Evolutionary conservation across 2,113 vertebrate species (phyloP).

Genomic region (Prinia subflava): DNA sequence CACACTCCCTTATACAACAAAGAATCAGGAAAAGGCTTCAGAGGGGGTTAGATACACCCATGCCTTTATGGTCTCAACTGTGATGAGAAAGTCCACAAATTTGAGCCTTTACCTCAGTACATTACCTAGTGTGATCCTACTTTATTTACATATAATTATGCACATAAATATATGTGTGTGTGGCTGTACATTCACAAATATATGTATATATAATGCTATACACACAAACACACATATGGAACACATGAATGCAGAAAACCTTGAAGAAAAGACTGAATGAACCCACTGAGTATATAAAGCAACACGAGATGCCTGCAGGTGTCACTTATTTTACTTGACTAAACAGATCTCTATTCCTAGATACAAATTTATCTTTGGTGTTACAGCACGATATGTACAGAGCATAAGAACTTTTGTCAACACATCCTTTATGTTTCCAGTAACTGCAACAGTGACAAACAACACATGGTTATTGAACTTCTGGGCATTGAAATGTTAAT

Average conservation of each 20-base stretch:
- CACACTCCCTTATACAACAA: neutral
- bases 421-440: constrained; percentile 65
- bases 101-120: neutral
- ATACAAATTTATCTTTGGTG: neutral
- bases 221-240: neutral
- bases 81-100: neutral
- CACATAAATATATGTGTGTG: neutral
- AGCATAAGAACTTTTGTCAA: neutral
- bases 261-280: neutral
- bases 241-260: neutral
- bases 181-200: neutral
- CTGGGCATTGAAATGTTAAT: neutral
- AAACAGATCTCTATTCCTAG: neutral
- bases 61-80: neutral
- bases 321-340: neutral
- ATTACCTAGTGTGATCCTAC: neutral
- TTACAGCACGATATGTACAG: constrained; percentile 38
- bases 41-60: neutral
- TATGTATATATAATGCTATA: neutral
- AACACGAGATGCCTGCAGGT: neutral
- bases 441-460: neutral
- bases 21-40: neutral
- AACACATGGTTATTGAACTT: constrained; percentile 59
- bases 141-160: neutral
- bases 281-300: neutral